Conservation (phyloP, 37 sponge, comb jelly and placozoan species). For the Bolinopsis microptera region DNA sequence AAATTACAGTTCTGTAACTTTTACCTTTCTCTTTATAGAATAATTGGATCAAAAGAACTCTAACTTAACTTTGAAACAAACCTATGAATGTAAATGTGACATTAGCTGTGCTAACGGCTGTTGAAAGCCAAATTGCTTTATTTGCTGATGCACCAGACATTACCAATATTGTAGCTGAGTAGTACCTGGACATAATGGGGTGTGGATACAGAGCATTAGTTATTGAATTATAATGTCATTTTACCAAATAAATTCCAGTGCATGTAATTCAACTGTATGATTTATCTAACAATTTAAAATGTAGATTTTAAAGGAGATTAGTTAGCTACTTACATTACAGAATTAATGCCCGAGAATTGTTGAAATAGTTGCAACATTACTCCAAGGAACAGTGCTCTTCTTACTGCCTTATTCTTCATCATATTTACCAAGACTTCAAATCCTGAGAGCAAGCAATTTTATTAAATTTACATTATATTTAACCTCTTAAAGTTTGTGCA, state of each 20-base stretch:
- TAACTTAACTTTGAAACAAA: no score
- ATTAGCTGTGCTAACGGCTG: conserved; percentile 12
- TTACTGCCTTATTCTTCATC: not conserved
- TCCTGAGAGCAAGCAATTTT: no score
- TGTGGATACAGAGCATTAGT: no score
- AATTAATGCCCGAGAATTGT: conserved; percentile 68
- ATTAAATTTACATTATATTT: no score
- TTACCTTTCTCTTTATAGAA: no score
- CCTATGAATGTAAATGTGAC: conserved; percentile 11
- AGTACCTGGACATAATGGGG: conserved; percentile 67
- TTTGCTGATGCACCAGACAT: conserved; percentile 67
- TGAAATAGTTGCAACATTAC: conserved; percentile 66
- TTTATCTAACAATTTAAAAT: not conserved
- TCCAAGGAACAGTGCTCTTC: conserved; percentile 66
- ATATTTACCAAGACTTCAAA: not conserved
- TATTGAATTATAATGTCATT: no score
- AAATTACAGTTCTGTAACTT: no score
- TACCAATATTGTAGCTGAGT: conserved; percentile 69
- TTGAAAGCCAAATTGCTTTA: conserved; percentile 45
- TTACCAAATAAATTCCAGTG: not conserved
- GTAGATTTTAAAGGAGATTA: not conserved
- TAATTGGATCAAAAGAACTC: no score
- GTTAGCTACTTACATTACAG: conserved; percentile 49
- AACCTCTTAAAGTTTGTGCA: no score
- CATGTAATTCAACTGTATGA: no score